Base-by-base conservation (phyloP, 2,113 vertebrate species). In the Myotis davidii region DNA sequence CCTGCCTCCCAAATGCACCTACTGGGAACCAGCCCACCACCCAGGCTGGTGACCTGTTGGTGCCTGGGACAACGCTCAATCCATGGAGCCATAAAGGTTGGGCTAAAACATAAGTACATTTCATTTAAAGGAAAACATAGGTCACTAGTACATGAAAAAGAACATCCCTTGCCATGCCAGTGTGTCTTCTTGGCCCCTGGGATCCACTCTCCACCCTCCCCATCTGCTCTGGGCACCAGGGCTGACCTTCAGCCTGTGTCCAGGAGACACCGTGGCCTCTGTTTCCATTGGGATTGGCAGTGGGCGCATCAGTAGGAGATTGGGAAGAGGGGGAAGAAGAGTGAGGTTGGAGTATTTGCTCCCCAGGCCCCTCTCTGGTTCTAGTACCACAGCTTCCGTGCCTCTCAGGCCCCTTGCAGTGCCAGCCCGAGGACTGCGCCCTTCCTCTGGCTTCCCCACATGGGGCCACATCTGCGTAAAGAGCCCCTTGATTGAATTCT, bases 121-220 rank as follows among this genome's bases (percentile, higher is more conserved):
- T 76, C 70, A 70, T 34, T 64, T 93, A 59, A 74, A 69, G 67
- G 67, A 90, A 81, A 82, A 23, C 17, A 32, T 54, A 9, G 20
- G 29, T 87, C 32, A 74, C 29, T 76, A 11, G 8, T 27, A 69
- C 12, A 3, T 50, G 25, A 67, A 86, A 37, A 76, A 34, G 14
- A 39, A 32, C 29, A n/a, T 45, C 32, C 13, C 23, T 42, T 45
- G 18, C 70, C 61, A n/a, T 32, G 50, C 10, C 10, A 4, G 27
- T 20, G 20, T 50, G 67, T 82, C 39, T 54, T 25, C 5, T 11
- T 76, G 32, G 69, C 21, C 56, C 9, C 25, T 65, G 18, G 3
- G 12, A 29, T 27, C 13, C 12, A 10, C n/a, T 29, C 6, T 34
- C 54, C 34, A n/a, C 23, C 78, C 18, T 25, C n/a, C 34, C 7